phyloP scores from a whole-genome alignment of 1,140 invertebrate species.

The Drosophila oshimai region DNA sequence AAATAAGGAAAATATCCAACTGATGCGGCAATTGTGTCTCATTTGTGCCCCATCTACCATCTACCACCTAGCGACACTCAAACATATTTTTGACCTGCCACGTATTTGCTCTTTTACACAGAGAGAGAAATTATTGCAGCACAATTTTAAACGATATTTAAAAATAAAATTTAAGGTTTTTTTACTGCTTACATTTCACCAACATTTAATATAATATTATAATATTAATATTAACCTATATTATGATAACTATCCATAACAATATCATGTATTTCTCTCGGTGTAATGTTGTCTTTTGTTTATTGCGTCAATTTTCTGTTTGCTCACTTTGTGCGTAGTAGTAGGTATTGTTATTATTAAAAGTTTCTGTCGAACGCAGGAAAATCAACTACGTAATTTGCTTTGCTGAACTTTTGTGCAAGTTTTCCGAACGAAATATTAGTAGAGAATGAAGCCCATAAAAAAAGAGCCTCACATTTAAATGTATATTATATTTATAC shows the following conservation, averaged over 20 bases:
- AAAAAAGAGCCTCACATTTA: not conserved
- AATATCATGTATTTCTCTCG: not conserved
- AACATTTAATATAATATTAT: no score
- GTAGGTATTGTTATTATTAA: not conserved
- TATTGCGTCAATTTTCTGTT: conserved; percentile 3
- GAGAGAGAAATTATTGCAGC: no score
- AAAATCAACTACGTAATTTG: conserved; percentile 1
- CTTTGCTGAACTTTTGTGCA: not conserved
- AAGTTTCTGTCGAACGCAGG: not conserved
- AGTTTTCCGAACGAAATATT: not conserved
- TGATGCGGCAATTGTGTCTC: not conserved
- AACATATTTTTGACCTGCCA: not conserved
- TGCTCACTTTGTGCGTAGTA: not conserved
- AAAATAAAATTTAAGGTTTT: not conserved
- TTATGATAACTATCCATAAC: no score
- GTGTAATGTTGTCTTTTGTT: not conserved
- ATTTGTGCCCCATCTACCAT: not conserved
- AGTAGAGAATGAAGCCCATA: not conserved
- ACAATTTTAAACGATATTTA: not conserved
- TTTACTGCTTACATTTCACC: no score
- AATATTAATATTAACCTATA: no score
- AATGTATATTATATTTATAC: not conserved
- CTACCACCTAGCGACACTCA: no score
- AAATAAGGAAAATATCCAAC: not conserved
- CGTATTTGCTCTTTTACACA: not conserved